Evolutionary conservation across 2,113 vertebrate species (phyloP).

Genomic region (Coreoperca whiteheadi): DNA sequence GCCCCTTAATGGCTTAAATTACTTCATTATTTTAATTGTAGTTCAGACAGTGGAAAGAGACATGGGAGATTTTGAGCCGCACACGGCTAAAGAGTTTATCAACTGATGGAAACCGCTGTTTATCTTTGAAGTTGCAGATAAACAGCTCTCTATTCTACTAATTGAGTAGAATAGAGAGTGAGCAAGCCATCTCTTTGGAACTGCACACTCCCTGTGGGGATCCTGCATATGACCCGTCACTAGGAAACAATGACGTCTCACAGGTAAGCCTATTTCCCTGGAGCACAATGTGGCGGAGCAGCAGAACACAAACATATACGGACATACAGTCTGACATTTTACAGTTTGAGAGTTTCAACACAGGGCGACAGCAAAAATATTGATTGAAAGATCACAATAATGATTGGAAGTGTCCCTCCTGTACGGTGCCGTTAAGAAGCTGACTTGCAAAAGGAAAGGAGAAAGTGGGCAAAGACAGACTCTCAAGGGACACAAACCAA

Average conservation of each 20-base stretch:
- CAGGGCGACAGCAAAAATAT: background rate
- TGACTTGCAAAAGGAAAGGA: conserved; percentile 40
- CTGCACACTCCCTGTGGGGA: conserved; percentile 22
- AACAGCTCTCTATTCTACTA: conserved; percentile 4
- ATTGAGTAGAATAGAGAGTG: conserved; percentile 37
- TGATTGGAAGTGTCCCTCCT: background rate
- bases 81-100: conserved; percentile 5
- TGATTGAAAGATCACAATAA: conserved; percentile 15
- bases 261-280: conserved; percentile 18
- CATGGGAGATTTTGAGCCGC: background rate
- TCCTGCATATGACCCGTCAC: conserved; percentile 36
- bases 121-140: background rate
- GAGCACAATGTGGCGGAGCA: conserved; percentile 23
- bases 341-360: background rate
- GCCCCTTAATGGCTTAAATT: conserved; percentile 46
- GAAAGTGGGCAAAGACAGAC: conserved; percentile 48
- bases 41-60: conserved; percentile 33
- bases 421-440: background rate
- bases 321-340: background rate
- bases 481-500: conserved; percentile 49
- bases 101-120: conserved; percentile 30
- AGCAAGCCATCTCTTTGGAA: conserved; percentile 13
- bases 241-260: conserved; percentile 45
- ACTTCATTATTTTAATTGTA: conserved; percentile 40
- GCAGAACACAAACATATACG: conserved; percentile 36